A percentile compares a stretch with the other conserved stretches of the same genome.
These are phyloP conservation scores for Conus canariensis DNA, from an alignment of 2,888 invertebrate genomes.

Conservation along the genomic window DNA sequence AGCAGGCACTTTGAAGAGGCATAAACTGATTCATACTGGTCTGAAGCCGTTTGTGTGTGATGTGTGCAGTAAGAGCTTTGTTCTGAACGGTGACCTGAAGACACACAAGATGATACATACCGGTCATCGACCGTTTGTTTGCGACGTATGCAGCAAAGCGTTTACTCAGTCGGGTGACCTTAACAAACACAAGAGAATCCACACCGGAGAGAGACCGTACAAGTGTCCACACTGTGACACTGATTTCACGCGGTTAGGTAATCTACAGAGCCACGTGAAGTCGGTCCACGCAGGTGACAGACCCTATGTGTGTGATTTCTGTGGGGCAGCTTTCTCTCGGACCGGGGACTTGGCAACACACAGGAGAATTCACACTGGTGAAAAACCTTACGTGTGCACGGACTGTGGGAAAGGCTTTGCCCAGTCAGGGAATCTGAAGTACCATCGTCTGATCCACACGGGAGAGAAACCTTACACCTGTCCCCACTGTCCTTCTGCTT, in stretches of 20 bases:
- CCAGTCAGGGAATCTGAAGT: neutral
- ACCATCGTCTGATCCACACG: neutral
- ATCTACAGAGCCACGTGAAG: neutral
- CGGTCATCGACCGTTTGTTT: neutral
- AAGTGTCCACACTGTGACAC: neutral
- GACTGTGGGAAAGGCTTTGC: neutral
- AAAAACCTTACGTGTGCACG: neutral
- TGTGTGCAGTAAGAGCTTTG: neutral
- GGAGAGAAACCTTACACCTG: neutral
- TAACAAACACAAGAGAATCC: neutral
- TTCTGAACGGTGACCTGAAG: neutral
- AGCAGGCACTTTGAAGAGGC: neutral
- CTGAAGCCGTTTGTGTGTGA: neutral
- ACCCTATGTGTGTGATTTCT: neutral
- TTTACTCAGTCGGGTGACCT: neutral
- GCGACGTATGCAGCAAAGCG: neutral
- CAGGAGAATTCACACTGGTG: neutral
- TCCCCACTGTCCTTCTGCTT: neutral
- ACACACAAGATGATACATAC: neutral
- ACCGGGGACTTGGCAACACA: neutral
- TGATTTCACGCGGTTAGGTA: neutral
- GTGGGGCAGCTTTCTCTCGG: neutral
- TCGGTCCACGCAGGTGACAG: neutral
- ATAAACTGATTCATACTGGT: neutral
- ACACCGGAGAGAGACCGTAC: neutral